phyloP scores from a whole-genome alignment of 2,888 invertebrate species.

The Cyclophora punctaria region DNA sequence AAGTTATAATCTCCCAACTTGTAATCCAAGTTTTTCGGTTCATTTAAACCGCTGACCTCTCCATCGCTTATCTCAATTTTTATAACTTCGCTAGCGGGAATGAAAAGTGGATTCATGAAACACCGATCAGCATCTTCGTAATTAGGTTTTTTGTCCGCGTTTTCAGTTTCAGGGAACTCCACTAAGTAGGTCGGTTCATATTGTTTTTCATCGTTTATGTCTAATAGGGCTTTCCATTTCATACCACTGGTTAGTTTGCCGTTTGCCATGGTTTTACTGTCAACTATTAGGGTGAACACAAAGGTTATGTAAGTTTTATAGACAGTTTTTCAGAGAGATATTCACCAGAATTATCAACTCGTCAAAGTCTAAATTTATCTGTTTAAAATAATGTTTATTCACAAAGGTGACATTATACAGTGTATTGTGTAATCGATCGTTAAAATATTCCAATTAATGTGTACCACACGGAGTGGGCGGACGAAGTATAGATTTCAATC shows the following conservation, averaged over 20 bases:
- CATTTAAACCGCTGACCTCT: constrained; percentile 38
- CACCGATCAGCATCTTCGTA: constrained; percentile 41
- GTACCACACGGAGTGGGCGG: constrained; percentile 45
- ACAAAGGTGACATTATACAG: no score
- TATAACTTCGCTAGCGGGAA: constrained; percentile 50
- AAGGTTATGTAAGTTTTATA: no score
- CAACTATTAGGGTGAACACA: no score
- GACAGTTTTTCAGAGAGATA: no score
- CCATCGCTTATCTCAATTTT: constrained; percentile 50
- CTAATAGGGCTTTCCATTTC: no score
- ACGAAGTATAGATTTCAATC: constrained; percentile 49
- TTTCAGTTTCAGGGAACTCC: constrained; percentile 38
- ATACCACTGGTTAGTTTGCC: no score
- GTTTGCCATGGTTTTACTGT: no score
- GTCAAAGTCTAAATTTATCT: no score
- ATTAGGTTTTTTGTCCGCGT: constrained; percentile 29
- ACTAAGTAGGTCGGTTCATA: constrained; percentile 43
- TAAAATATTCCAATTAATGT: no score
- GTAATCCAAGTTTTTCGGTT: constrained; percentile 57
- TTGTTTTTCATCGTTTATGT: constrained; percentile 25
- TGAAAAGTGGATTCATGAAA: constrained; percentile 57
- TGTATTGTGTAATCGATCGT: no score
- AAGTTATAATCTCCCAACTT: constrained; percentile 37
- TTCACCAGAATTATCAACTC: no score
- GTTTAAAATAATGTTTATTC: no score